Conservation (phyloP, 2,797 vertebrate species). For the Micrastur ruficollis region DNA sequence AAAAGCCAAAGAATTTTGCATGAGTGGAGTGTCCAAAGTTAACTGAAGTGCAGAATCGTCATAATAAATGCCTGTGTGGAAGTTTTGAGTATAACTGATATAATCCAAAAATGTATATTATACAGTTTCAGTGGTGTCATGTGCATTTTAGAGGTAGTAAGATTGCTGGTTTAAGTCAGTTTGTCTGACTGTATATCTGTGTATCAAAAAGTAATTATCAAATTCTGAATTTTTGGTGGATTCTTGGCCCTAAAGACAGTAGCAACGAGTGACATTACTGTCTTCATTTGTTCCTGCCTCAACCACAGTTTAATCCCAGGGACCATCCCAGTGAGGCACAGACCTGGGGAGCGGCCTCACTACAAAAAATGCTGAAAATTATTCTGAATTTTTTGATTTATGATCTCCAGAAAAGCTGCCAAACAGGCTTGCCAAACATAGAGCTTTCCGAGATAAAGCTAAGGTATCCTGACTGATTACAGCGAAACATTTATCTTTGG, state of each 20-base stretch:
- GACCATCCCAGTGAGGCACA: background rate
- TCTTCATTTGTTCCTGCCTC: background rate
- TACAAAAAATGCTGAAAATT: background rate
- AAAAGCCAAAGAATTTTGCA: slow-evolving; percentile 9
- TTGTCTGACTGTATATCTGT: background rate
- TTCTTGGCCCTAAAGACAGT: background rate
- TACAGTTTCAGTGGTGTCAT: background rate
- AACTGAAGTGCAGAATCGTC: background rate
- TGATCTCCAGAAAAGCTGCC: background rate
- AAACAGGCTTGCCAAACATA: background rate
- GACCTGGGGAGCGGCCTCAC: background rate
- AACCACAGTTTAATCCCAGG: background rate
- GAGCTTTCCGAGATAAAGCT: background rate
- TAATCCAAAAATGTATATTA: background rate
- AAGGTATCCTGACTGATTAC: background rate
- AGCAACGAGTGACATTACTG: background rate
- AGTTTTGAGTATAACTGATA: background rate
- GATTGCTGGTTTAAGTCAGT: background rate
- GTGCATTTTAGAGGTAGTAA: background rate
- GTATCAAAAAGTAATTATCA: background rate
- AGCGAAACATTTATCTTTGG: background rate
- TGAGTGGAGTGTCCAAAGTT: background rate
- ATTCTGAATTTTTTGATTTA: slow-evolving; percentile 26
- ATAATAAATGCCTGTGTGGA: background rate
- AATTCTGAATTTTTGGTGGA: background rate